phyloP scores from a whole-genome alignment of 2,888 invertebrate genomes.

The Theretra japonica region DNA sequence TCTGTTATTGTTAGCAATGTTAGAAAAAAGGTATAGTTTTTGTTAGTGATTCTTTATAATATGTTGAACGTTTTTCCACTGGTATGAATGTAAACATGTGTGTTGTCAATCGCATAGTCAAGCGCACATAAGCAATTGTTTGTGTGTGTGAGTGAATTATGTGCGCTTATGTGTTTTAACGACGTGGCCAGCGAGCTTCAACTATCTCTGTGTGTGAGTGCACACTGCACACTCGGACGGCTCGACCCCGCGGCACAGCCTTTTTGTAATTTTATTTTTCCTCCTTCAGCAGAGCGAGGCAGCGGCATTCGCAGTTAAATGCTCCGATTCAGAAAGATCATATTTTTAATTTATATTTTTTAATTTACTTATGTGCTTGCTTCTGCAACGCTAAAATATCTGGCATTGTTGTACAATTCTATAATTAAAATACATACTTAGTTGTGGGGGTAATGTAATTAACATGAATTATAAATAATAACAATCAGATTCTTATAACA shows the following conservation, averaged over 20 bases:
- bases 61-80: conserved; percentile 36
- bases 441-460: too few relatives aligned
- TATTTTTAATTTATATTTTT: too few relatives aligned
- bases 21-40: background rate
- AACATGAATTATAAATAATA: background rate
- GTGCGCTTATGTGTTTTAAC: conserved; percentile 65
- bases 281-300: conserved; percentile 56
- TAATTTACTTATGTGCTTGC: too few relatives aligned
- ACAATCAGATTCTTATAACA: too few relatives aligned
- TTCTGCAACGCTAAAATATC: too few relatives aligned
- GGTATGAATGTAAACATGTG: conserved; percentile 46
- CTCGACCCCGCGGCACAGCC: conserved; percentile 71
- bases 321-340: background rate
- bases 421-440: too few relatives aligned
- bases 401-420: too few relatives aligned
- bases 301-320: conserved; percentile 5
- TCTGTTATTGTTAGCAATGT: background rate
- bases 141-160: conserved; percentile 70
- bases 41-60: background rate
- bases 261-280: conserved; percentile 82
- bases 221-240: conserved; percentile 57
- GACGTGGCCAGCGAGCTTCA: conserved; percentile 66
- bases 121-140: conserved; percentile 49
- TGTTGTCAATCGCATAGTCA: conserved; percentile 45
- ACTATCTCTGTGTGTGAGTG: conserved; percentile 61